These are phyloP conservation scores for Dolichotis patagonum DNA, from an alignment of 2,113 vertebrate genomes.

Conservation along the genomic window DNA sequence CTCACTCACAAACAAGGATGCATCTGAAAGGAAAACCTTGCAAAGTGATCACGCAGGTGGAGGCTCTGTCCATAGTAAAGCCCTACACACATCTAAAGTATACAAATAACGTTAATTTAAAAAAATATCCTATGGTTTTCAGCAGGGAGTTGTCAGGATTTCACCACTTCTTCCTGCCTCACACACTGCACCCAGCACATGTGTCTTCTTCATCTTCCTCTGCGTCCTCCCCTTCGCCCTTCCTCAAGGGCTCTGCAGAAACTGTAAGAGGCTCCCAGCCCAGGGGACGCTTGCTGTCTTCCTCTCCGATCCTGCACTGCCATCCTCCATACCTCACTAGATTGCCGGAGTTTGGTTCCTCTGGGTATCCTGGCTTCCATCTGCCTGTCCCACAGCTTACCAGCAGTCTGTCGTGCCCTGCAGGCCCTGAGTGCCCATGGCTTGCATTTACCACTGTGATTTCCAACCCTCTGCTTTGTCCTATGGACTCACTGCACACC, in stretches of 20 bases:
- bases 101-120: background rate
- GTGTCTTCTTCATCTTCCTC: no score
- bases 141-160: background rate
- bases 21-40: background rate
- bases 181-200: background rate
- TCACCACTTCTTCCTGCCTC: background rate
- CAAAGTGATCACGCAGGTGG: background rate
- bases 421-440: no score
- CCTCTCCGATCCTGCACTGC: background rate
- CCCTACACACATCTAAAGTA: background rate
- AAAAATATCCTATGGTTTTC: no score
- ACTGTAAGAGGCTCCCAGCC: background rate
- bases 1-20: background rate
- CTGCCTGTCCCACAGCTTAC: background rate
- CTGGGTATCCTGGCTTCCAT: background rate
- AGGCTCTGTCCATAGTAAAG: background rate
- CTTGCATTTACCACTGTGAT: background rate
- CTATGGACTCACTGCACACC: background rate
- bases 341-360: background rate
- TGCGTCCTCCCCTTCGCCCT: background rate
- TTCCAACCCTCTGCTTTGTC: background rate
- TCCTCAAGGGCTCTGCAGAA: background rate
- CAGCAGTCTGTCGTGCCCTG: background rate
- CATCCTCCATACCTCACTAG: background rate
- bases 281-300: background rate